Percentiles rank a stretch among this genome's conserved stretches.
phyloP scores from a whole-genome alignment of 2,797 vertebrate species.

The Anas bahamensis region DNA sequence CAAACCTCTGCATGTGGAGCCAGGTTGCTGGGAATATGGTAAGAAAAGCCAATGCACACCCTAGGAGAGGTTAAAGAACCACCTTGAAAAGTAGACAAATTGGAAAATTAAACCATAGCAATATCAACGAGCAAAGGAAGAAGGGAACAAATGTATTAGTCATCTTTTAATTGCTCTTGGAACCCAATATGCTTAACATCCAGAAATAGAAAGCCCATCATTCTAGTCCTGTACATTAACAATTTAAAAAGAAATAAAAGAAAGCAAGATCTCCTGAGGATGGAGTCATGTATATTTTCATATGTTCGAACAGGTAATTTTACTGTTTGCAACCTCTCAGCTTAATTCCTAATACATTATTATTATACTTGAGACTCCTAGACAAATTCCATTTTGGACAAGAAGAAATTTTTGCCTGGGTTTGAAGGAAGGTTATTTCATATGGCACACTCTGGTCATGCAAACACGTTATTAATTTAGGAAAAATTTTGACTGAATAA shows the following conservation, averaged over 20 bases:
- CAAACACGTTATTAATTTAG: background rate
- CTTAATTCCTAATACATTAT: background rate
- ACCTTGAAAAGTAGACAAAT: background rate
- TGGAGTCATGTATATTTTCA: background rate
- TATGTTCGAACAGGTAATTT: background rate
- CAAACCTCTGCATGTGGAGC: background rate
- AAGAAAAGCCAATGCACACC: background rate
- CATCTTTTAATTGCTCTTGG: background rate
- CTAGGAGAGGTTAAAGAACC: background rate
- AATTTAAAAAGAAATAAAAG: background rate
- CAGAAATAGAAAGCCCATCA: background rate
- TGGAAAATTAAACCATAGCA: background rate
- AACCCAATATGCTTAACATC: background rate
- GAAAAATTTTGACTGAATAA: background rate
- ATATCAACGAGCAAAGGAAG: background rate
- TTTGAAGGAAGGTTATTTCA: background rate
- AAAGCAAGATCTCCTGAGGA: background rate
- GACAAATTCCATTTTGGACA: background rate
- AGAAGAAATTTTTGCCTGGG: background rate
- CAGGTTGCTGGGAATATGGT: background rate
- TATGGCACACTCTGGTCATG: too few relatives aligned
- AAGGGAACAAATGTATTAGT: background rate
- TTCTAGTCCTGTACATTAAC: background rate
- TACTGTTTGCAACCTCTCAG: background rate
- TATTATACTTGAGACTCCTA: background rate